phyloP scores from a whole-genome alignment of 2,888 invertebrate genomes.

The Malthinus flaveolus region DNA sequence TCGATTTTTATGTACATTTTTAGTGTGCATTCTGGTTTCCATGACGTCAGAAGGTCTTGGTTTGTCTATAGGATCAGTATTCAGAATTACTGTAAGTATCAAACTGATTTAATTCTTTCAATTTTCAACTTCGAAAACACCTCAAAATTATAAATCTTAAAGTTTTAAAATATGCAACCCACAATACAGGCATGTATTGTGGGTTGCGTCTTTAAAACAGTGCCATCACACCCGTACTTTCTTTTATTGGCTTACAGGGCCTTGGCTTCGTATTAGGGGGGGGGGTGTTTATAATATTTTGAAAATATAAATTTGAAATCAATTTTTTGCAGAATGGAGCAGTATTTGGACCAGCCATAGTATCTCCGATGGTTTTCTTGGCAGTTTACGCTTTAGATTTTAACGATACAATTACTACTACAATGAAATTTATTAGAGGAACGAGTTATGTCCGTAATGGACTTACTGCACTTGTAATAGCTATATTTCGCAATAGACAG shows the following conservation, averaged over 20 bases:
- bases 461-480: not conserved
- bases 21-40: conserved; percentile 63
- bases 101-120: not conserved
- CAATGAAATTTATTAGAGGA: not conserved
- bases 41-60: conserved; percentile 76
- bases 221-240: no score
- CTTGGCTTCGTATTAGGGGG: no score
- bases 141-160: no score
- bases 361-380: conserved; percentile 61
- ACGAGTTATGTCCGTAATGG: not conserved
- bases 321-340: conserved; percentile 61
- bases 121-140: no score
- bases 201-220: no score
- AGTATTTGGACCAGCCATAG: conserved; percentile 61
- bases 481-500: conserved; percentile 2
- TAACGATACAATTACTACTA: not conserved
- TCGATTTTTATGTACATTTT: conserved; percentile 62
- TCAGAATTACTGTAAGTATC: conserved; percentile 60
- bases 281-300: no score
- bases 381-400: conserved; percentile 68
- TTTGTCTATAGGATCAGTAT: conserved; percentile 66
- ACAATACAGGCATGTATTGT: no score
- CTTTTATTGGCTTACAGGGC: no score
- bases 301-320: not conserved
- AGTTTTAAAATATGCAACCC: no score